Base-by-base conservation (phyloP, 2,888 invertebrate species). In the Pollenia amentaria region DNA sequence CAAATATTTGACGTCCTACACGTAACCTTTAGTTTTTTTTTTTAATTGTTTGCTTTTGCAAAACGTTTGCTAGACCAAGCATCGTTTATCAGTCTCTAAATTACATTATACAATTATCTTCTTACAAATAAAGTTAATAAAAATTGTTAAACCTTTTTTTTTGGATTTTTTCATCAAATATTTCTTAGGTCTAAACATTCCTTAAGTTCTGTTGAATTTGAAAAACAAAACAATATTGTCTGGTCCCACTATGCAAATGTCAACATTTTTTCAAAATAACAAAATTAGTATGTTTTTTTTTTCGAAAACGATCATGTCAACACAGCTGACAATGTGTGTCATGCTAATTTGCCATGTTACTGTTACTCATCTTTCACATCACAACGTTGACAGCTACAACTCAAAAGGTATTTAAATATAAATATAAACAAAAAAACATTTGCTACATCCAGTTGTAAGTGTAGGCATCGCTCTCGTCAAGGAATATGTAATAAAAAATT, bases 301-400 rank as follows among this genome's bases (percentile, higher is more conserved):
- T 46, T 51, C 16, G 21, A 77, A 70, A 89, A 88, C 81, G 89
- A 89, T 90, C 90, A 89, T 92, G 92, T 91, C 92, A 92, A 88
- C 92, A 92, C 92, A 92, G 92, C 91, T 92, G 92, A 92, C 92
- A 92, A 90, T 89, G 88, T 88, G 89, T 92, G 92, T 92, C 92
- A 92, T 87, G 89, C 89, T 91, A 92, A 92, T 92, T 92, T 92
- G 92, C 91, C 89, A 84, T 85, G 83, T 80, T 78, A 86, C 69
- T 73, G 65, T 60, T 60, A 73, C 84, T 73, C 77, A 73, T 84
- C 76, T 73, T 73, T 77, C 84, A 87, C 83, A 73, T 84, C 70
- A 80, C 21, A 55, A 69, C 38, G 72, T 42, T 87, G 87, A 87
- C 87, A 87, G 80, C 87, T 55, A 64, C 77, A 77, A 62, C 72